These are phyloP conservation scores for Halcyon smyrnensis DNA, from an alignment of 2,797 vertebrate species.

Conservation along the genomic window DNA sequence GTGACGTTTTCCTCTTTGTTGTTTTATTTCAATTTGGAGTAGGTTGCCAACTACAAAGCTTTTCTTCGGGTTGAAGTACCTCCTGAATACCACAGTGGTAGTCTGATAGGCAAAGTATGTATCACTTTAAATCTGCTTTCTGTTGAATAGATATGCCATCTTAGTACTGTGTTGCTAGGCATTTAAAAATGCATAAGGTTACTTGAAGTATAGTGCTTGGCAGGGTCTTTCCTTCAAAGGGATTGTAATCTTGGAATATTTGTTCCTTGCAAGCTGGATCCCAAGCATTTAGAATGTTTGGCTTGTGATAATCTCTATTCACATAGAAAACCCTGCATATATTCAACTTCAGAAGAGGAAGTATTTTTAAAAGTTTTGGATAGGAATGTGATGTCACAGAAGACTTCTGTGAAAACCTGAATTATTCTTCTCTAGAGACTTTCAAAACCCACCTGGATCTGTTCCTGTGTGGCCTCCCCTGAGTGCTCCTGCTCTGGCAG, in stretches of 20 bases:
- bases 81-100: constrained; percentile 86
- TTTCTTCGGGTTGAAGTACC: constrained; percentile 86
- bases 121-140: constrained; percentile 44
- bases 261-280: neutral
- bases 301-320: neutral
- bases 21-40: constrained; percentile 77
- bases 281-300: neutral
- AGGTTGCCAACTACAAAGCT: constrained; percentile 77
- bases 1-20: constrained; percentile 56
- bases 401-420: neutral
- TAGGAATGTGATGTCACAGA: neutral
- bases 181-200: neutral
- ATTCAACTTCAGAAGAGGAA: neutral
- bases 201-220: neutral
- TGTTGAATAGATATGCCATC: neutral
- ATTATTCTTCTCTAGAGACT: no score
- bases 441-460: no score
- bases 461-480: no score
- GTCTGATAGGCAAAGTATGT: constrained; percentile 86
- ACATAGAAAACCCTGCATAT: neutral
- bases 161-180: neutral
- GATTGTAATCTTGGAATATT: neutral
- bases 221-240: neutral
- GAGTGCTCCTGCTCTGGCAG: no score
- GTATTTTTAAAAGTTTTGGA: neutral